phyloP scores from a whole-genome alignment of 2,113 vertebrate species.

The Pristiophorus japonicus region DNA sequence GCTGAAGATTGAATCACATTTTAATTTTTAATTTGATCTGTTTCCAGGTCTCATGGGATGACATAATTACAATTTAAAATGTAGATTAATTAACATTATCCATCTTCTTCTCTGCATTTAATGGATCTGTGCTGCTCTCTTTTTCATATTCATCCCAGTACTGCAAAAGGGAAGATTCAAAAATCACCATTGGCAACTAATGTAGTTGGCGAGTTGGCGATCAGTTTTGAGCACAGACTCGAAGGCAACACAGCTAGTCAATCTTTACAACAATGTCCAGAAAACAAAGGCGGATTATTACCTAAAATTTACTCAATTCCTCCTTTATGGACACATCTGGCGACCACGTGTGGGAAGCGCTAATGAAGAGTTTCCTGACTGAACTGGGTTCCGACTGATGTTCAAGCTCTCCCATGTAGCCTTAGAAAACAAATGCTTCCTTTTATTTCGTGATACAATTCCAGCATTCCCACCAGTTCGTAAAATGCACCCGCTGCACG shows the following conservation, averaged over 20 bases:
- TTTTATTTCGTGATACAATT: slow-evolving; percentile 35
- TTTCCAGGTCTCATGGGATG: slow-evolving; percentile 66
- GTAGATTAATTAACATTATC: slow-evolving; percentile 64
- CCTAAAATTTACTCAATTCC: slow-evolving; percentile 58
- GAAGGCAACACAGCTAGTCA: not conserved
- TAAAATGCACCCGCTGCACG: slow-evolving; percentile 34
- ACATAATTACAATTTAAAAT: slow-evolving; percentile 71
- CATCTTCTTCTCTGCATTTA: slow-evolving; percentile 40
- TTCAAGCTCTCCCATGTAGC: slow-evolving; percentile 56
- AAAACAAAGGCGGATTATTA: slow-evolving; percentile 92
- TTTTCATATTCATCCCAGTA: not conserved
- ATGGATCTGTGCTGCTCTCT: slow-evolving; percentile 28
- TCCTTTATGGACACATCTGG: slow-evolving; percentile 81
- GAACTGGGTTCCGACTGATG: slow-evolving; percentile 73
- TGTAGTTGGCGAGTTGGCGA: not conserved
- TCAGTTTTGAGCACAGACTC: not conserved
- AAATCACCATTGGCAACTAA: not conserved
- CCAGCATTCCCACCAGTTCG: slow-evolving; percentile 38
- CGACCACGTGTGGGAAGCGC: slow-evolving; percentile 84
- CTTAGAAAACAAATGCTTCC: slow-evolving; percentile 47
- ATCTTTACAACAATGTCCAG: slow-evolving; percentile 62
- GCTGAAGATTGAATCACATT: slow-evolving; percentile 63
- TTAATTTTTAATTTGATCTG: slow-evolving; percentile 70
- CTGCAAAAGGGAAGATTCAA: not conserved
- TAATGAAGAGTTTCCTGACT: slow-evolving; percentile 96